These are phyloP conservation scores for Cydia splendana DNA, from an alignment of 1,140 invertebrate genomes.

Conservation along the genomic window DNA sequence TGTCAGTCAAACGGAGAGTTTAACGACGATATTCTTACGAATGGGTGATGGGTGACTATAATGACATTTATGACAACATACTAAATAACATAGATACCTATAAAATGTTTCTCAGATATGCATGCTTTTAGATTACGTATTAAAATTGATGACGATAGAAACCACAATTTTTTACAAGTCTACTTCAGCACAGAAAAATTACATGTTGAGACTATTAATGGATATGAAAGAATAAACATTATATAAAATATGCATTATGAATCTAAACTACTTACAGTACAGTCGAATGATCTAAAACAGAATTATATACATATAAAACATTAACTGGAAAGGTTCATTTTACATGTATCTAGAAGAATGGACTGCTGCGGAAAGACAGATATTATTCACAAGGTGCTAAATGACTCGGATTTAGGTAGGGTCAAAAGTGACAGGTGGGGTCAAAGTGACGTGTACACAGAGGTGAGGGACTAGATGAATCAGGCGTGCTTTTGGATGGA, in stretches of 20 bases:
- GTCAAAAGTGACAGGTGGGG: constrained; percentile 48
- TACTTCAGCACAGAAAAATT: background rate
- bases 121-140: background rate
- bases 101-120: background rate
- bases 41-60: too few species aligned
- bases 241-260: constrained; percentile 36
- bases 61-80: background rate
- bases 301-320: constrained; percentile 59
- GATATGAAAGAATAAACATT: constrained; percentile 18
- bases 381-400: constrained; percentile 77
- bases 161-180: background rate
- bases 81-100: background rate
- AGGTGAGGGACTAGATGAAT: constrained; percentile 61
- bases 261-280: constrained; percentile 57
- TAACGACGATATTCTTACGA: background rate
- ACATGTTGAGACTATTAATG: constrained; percentile 1
- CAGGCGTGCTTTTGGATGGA: constrained; percentile 69
- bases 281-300: constrained; percentile 39
- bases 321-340: constrained; percentile 42
- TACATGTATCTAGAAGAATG: constrained; percentile 50
- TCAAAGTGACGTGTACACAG: constrained; percentile 59
- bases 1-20: background rate
- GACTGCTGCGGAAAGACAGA: constrained; percentile 55
- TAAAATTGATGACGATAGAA: background rate
- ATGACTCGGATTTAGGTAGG: constrained; percentile 49